Evolutionary conservation across 1,140 invertebrate genomes (phyloP).

Genomic region (Drosophila tani): DNA sequence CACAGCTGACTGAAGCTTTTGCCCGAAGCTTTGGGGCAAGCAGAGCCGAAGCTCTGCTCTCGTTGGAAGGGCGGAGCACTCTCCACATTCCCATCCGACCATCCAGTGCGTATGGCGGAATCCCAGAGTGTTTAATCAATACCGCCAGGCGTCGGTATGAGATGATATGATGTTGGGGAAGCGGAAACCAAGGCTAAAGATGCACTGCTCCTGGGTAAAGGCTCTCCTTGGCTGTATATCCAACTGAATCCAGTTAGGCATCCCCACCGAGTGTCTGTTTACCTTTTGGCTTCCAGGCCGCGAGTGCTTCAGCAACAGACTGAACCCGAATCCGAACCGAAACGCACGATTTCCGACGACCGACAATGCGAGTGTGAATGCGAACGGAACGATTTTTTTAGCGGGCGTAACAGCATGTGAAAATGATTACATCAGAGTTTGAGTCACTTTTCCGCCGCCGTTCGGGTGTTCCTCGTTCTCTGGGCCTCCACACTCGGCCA

Average conservation of each 20-base stretch:
- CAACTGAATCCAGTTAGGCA: constrained; percentile 1
- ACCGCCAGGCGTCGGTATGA: constrained; percentile 1
- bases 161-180: constrained; percentile 1
- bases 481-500: constrained; percentile 39
- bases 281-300: constrained; percentile 56
- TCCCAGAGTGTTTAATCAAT: constrained; percentile 65
- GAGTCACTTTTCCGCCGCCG: constrained; percentile 67
- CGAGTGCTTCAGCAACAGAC: constrained; percentile 39
- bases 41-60: constrained; percentile 23
- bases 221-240: background rate
- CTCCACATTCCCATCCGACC: constrained; percentile 24
- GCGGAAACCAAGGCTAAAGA: background rate
- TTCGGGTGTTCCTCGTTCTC: constrained; percentile 16
- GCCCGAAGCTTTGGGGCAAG: constrained; percentile 48
- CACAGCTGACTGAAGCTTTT: constrained; percentile 38
- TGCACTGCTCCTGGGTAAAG: background rate
- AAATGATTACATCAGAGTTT: constrained; percentile 82
- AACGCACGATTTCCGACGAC: constrained; percentile 19
- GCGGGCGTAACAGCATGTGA: constrained; percentile 63
- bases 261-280: constrained; percentile 33
- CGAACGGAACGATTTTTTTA: constrained; percentile 48
- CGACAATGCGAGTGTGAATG: constrained; percentile 22
- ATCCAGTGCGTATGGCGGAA: background rate
- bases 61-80: constrained; percentile 46
- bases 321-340: constrained; percentile 34